Evolutionary conservation across 2,888 invertebrate genomes (phyloP).

Genomic region (Lucinisca nassula): DNA sequence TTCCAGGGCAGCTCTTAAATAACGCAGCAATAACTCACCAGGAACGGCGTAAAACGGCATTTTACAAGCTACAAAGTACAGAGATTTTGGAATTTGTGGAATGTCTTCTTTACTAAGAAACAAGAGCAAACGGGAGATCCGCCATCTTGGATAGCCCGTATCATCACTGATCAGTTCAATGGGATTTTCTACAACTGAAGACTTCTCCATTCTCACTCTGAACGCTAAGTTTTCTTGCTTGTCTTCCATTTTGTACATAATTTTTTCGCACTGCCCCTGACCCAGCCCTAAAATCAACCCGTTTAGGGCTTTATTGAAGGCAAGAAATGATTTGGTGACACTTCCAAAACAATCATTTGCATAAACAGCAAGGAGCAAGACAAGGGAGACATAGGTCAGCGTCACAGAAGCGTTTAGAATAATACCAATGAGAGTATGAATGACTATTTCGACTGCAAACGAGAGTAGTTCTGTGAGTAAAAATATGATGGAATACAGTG

Average conservation of each 20-base stretch:
- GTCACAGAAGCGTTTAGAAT: conserved; percentile 78
- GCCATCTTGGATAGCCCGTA: conserved; percentile 71
- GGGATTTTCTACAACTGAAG: neutral
- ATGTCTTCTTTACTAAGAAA: conserved; percentile 59
- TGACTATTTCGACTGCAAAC: conserved; percentile 77
- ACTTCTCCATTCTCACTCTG: neutral
- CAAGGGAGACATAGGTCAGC: conserved; percentile 76
- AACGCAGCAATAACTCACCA: conserved; percentile 58
- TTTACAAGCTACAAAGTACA: conserved; percentile 69
- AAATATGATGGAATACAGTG: conserved; percentile 73
- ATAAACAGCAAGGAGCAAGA: conserved; percentile 75
- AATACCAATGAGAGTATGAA: conserved; percentile 80
- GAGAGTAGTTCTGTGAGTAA: conserved; percentile 79
- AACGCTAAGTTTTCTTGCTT: conserved; percentile 19
- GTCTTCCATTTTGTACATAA: neutral
- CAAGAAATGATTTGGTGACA: conserved; percentile 78
- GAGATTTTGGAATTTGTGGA: conserved; percentile 65
- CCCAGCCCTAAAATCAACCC: neutral
- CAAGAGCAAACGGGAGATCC: conserved; percentile 70
- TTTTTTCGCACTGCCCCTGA: neutral
- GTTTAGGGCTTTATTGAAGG: conserved; percentile 72
- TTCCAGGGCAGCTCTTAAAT: conserved; percentile 59
- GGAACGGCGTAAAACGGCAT: conserved; percentile 70
- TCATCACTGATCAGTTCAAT: conserved; percentile 5
- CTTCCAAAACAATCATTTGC: conserved; percentile 77